A percentile compares a stretch with the other conserved stretches of the same genome.
Evolutionary conservation across 2,113 vertebrate species (phyloP).

Genomic region (Noturus placidus): DNA sequence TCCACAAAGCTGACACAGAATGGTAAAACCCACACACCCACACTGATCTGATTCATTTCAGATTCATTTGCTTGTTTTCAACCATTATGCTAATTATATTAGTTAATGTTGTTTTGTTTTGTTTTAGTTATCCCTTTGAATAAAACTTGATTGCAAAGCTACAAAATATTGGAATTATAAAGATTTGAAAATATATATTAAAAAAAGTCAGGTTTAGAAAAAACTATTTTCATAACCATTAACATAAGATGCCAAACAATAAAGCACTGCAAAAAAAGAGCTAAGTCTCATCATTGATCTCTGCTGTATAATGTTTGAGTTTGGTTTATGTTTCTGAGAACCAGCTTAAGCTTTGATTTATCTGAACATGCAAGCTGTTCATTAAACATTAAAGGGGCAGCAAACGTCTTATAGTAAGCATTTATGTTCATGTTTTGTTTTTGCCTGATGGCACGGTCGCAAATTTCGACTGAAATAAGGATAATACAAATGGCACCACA

Average conservation of each 20-base stretch:
- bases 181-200: not conserved
- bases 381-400: not conserved
- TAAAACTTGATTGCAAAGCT: not conserved
- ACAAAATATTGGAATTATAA: not conserved
- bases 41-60: not conserved
- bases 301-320: not conserved
- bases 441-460: not conserved
- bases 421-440: not conserved
- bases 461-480: not conserved
- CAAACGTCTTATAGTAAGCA: not conserved
- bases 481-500: not conserved
- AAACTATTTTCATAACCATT: not conserved
- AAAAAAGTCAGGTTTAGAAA: not conserved
- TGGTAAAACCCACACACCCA: slow-evolving; percentile 69
- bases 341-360: not conserved
- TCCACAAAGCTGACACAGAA: slow-evolving; percentile 98
- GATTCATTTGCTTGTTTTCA: not conserved
- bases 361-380: not conserved
- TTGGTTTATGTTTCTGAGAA: not conserved
- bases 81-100: not conserved
- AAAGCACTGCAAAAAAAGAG: not conserved
- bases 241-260: not conserved
- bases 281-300: not conserved
- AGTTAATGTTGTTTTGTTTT: not conserved
- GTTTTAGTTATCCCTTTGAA: not conserved